These are phyloP conservation scores for Helicoverpa zea DNA, from an alignment of 1,140 invertebrate genomes.

Conservation along the genomic window DNA sequence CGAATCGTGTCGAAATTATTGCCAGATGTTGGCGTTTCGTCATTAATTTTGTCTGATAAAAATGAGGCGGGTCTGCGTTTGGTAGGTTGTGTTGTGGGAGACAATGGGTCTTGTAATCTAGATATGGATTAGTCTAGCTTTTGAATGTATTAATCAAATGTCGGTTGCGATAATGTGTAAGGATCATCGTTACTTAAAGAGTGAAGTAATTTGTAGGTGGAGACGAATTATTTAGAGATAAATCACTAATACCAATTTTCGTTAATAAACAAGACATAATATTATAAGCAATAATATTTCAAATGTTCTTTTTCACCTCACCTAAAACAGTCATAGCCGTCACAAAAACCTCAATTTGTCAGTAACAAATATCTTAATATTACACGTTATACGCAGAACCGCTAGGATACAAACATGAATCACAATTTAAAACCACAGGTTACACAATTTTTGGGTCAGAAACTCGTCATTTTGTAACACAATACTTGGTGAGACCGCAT, in stretches of 20 bases:
- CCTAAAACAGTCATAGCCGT: background rate
- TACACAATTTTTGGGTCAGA: slow-evolving; percentile 47
- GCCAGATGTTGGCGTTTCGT: background rate
- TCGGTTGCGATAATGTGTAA: no score
- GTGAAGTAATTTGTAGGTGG: no score
- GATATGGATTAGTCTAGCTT: background rate
- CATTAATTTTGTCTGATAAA: slow-evolving; percentile 28
- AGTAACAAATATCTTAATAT: slow-evolving; percentile 33
- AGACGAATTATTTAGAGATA: background rate
- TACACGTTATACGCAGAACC: slow-evolving; percentile 18
- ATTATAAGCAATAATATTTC: no score
- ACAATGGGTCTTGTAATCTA: slow-evolving; percentile 1
- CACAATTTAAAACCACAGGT: slow-evolving; percentile 45
- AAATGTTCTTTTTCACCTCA: background rate
- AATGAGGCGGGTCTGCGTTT: slow-evolving; percentile 3
- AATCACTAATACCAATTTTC: background rate
- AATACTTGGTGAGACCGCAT: slow-evolving; percentile 37
- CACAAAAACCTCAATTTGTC: slow-evolving; percentile 26
- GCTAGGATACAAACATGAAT: slow-evolving; percentile 39
- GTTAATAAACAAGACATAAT: no score
- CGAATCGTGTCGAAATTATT: slow-evolving; percentile 5
- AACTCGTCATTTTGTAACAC: slow-evolving; percentile 46
- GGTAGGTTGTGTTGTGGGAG: background rate
- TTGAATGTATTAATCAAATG: no score
- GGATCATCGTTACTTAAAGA: no score